Conservation (phyloP, 2,888 invertebrate genomes). For the Limnephilus auricula region DNA sequence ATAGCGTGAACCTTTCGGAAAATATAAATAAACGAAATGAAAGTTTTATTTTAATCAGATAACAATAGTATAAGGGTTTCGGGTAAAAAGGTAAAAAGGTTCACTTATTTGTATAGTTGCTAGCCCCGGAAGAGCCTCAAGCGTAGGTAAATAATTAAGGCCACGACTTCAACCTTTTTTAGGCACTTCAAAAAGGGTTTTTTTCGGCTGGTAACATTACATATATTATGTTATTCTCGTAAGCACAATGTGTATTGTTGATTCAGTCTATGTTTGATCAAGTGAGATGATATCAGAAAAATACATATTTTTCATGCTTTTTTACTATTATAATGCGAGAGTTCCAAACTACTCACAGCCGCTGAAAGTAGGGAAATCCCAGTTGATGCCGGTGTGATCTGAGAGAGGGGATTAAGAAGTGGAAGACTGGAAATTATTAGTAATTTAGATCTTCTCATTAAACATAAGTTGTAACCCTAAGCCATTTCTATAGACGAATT, state of each 20-base stretch:
- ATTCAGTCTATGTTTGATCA: neutral
- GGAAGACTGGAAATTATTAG: too few species aligned
- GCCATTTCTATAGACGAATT: too few species aligned
- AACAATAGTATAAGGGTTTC: neutral
- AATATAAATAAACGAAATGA: conserved; percentile 18
- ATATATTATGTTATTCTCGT: neutral
- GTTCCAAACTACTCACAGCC: too few species aligned
- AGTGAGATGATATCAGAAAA: neutral
- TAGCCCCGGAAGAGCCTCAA: neutral
- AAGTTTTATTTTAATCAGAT: conserved; percentile 42
- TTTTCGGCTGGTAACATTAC: neutral
- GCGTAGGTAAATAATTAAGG: conserved; percentile 44
- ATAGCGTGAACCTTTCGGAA: neutral
- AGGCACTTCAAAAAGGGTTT: neutral
- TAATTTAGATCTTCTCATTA: too few species aligned
- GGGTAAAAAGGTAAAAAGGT: conserved; percentile 34
- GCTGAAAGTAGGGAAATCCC: too few species aligned
- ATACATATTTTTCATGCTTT: neutral
- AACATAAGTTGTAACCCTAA: too few species aligned
- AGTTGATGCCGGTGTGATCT: too few species aligned
- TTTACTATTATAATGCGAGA: neutral
- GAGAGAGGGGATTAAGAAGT: too few species aligned
- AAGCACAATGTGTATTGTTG: neutral
- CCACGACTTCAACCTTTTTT: neutral
- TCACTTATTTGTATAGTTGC: conserved; percentile 20